phyloP scores from a whole-genome alignment of 2,888 invertebrate species.

The Philhelius pedissequus region DNA sequence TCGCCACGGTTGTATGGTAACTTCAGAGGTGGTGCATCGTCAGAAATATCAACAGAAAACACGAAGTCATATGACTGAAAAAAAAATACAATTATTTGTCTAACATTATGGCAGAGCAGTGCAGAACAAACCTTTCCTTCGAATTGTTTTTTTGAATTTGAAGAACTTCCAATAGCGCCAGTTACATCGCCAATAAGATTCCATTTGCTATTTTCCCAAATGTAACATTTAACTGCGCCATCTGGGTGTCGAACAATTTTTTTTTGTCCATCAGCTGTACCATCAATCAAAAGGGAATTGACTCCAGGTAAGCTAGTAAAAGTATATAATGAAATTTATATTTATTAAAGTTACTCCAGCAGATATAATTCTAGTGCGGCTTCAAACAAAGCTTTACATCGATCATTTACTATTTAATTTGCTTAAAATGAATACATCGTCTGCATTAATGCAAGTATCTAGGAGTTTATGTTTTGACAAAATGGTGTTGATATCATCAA shows the following conservation, averaged over 20 bases:
- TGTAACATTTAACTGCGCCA: slow-evolving; percentile 87
- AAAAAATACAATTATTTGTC: background rate
- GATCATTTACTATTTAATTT: too few relatives aligned
- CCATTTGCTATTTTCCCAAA: slow-evolving; percentile 89
- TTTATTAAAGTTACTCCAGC: too few relatives aligned
- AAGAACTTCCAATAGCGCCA: slow-evolving; percentile 85
- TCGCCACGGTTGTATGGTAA: slow-evolving; percentile 94
- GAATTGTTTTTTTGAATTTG: slow-evolving; percentile 87
- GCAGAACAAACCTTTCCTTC: slow-evolving; percentile 84
- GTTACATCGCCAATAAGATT: slow-evolving; percentile 93
- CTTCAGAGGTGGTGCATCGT: slow-evolving; percentile 92
- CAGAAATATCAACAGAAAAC: slow-evolving; percentile 96
- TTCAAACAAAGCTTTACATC: too few relatives aligned
- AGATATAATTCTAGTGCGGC: too few relatives aligned
- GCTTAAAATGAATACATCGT: too few relatives aligned
- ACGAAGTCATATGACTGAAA: slow-evolving; percentile 92
- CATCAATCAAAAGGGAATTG: slow-evolving; percentile 87
- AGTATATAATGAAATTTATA: too few relatives aligned
- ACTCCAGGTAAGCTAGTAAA: slow-evolving; percentile 87
- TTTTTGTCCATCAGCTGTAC: slow-evolving; percentile 89
- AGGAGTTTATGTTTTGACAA: too few relatives aligned
- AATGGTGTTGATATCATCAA: too few relatives aligned
- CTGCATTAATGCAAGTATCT: too few relatives aligned
- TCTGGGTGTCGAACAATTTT: slow-evolving; percentile 88
- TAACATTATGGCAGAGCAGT: background rate